phyloP scores from a whole-genome alignment of 2,888 invertebrate genomes.

The Cotesia congregata region DNA sequence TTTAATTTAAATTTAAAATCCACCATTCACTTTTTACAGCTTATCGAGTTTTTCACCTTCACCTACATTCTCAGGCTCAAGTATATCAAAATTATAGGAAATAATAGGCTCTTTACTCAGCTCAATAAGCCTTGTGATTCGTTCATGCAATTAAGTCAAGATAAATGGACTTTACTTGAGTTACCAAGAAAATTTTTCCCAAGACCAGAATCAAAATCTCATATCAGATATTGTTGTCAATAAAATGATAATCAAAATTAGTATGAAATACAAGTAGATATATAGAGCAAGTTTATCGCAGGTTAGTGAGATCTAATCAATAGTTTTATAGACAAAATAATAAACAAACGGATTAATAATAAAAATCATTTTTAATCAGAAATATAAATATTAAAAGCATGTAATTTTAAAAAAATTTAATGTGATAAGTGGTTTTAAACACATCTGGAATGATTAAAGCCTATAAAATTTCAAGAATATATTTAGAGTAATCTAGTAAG shows the following conservation, averaged over 20 bases:
- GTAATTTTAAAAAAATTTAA: background rate
- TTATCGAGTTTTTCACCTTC: conserved; percentile 12
- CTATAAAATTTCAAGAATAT: background rate
- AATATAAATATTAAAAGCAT: no score
- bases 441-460: background rate
- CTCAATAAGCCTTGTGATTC: background rate
- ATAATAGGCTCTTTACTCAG: background rate
- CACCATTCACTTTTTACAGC: conserved; percentile 4
- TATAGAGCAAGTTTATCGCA: no score
- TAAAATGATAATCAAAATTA: no score
- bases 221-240: no score
- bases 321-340: no score
- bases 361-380: no score
- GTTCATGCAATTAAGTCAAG: background rate
- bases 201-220: no score
- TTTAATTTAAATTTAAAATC: conserved; percentile 1
- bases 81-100: background rate
- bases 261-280: no score
- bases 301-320: no score
- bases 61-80: background rate
- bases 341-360: no score
- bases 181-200: background rate
- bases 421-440: background rate
- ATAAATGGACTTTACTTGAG: background rate
- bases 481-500: background rate